Conservation (phyloP, 2,113 vertebrate genomes). For the Platysteira castanea region DNA sequence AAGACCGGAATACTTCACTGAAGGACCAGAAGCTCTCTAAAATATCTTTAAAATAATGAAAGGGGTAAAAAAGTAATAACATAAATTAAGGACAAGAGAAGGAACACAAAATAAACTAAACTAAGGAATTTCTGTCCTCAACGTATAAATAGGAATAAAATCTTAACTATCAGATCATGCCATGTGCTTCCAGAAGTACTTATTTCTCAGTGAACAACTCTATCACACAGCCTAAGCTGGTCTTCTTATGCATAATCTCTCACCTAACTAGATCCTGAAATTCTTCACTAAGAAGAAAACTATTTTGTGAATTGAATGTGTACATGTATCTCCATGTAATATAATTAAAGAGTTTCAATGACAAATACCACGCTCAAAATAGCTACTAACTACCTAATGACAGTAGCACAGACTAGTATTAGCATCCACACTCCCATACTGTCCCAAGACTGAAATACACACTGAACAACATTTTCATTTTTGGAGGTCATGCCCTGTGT, state of each 20-base stretch:
- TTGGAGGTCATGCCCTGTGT: not conserved
- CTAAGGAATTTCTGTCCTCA: not conserved
- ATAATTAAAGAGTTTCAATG: not conserved
- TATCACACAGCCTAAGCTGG: not conserved
- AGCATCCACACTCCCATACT: not conserved
- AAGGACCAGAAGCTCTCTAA: not conserved
- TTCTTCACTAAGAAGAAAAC: not conserved
- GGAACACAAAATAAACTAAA: not conserved
- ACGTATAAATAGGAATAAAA: not conserved
- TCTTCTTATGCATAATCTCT: not conserved
- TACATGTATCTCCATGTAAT: not conserved
- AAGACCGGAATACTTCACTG: conserved; percentile 33
- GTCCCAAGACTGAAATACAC: not conserved
- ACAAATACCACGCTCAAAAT: not conserved
- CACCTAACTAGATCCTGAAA: not conserved
- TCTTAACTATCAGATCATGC: not conserved
- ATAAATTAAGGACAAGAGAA: not conserved
- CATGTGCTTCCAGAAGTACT: not conserved
- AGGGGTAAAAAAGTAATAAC: not conserved
- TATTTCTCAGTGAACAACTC: not conserved
- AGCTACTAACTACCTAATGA: not conserved
- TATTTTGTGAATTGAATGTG: not conserved
- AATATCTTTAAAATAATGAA: not conserved
- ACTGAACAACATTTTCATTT: not conserved
- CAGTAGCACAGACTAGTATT: not conserved